A percentile compares a stretch with the other conserved stretches of the same genome.
phyloP scores from a whole-genome alignment of 2,113 vertebrate genomes.

The Probosciger aterrimus region DNA sequence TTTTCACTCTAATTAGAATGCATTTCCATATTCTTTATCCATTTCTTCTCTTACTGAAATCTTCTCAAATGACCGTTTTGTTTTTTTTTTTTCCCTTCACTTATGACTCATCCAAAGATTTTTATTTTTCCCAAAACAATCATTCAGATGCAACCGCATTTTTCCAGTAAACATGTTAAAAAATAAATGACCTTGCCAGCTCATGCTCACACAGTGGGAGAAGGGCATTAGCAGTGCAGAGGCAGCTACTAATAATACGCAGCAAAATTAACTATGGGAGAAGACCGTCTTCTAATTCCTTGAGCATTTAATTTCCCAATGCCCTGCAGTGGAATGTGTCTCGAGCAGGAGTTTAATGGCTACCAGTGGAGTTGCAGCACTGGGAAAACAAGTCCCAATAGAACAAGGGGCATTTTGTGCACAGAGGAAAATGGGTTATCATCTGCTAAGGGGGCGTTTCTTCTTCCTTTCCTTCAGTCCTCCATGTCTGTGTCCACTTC shows the following conservation, averaged over 20 bases:
- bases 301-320: constrained; percentile 62
- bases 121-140: constrained; percentile 71
- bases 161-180: constrained; percentile 65
- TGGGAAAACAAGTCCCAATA: constrained; percentile 32
- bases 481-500: constrained; percentile 31
- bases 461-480: background rate
- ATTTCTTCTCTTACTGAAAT: constrained; percentile 63
- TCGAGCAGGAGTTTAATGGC: constrained; percentile 1
- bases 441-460: background rate
- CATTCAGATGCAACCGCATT: constrained; percentile 62
- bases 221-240: constrained; percentile 53
- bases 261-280: constrained; percentile 59
- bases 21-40: constrained; percentile 70
- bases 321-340: constrained; percentile 64
- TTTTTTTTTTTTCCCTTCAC: constrained; percentile 62
- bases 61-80: constrained; percentile 67
- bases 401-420: background rate
- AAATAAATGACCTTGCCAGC: constrained; percentile 66
- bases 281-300: constrained; percentile 51
- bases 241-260: constrained; percentile 54
- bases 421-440: constrained; percentile 20
- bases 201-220: constrained; percentile 48
- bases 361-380: constrained; percentile 30
- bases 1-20: constrained; percentile 69
- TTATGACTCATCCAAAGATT: constrained; percentile 60